Base-by-base conservation (phyloP, 1,140 invertebrate species). In the Drosophila subpulchrella region DNA sequence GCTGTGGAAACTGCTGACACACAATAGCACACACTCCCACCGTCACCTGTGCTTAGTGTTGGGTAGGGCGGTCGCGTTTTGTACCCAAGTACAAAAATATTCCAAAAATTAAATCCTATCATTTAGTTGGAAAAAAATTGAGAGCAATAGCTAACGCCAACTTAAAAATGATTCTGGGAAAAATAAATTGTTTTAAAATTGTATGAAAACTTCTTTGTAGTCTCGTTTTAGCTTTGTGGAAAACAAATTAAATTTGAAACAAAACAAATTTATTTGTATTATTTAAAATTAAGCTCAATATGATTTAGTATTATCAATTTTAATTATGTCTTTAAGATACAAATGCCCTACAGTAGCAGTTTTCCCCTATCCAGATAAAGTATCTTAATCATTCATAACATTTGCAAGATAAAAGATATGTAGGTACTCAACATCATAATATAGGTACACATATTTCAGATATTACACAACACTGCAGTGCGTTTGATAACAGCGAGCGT, bases 1-100 rank as follows among this genome's bases (percentile, higher is more conserved):
- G 56, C 34, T 65, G 61, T 75, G 48, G 74, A 76, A 76, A 76
- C 73, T 76, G 73, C 73, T 76, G 73, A 76, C 73, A 76, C 73
- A 76, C 71, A 73, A 67, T 73, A 39, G 41, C 57, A 41, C 11
- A 71, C 56, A 59, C 41, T 32, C 17, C 12, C 41, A 74, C 30
- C 32, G 41, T 53, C 73, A 76, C 73, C 72, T 76, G 73, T 73
- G 67, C 48, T 47, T n/a, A 51, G 48, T 51, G 48, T 51, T 51
- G 48, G 5, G 17, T 17, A 51, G n/a, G 8, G 48, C 32, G 0
- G 30, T 11, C 30, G 4, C 5, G 4, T 6, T 6, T 15, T 51
- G 48, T 51, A 34, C 48, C 30, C 11, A 17, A 0, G 1, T 20
- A 7, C 2, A n/a, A 41, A 7, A 6, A 0, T 39, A 1, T n/a